Conservation (phyloP, 2,113 vertebrate species). For the Seriola dumerili region DNA sequence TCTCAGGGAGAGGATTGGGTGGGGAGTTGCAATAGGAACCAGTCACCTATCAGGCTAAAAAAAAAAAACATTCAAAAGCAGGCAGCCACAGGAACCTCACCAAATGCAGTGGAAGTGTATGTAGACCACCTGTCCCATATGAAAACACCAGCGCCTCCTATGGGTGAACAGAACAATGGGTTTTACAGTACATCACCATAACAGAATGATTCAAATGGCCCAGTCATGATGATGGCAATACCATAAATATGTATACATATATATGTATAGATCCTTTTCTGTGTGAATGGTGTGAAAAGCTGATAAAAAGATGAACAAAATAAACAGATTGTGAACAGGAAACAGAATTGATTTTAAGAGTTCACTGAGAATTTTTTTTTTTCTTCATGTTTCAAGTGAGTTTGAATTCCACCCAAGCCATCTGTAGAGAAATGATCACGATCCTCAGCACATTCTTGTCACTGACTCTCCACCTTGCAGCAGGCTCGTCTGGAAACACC, state of each 20-base stretch:
- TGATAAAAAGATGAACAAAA: slow-evolving; percentile 20
- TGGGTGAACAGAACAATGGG: slow-evolving; percentile 85
- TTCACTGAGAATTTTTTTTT: background rate
- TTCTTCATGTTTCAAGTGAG: slow-evolving; percentile 6
- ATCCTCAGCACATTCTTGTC: slow-evolving; percentile 16
- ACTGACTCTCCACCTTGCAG: slow-evolving; percentile 40
- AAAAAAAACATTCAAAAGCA: slow-evolving; percentile 76
- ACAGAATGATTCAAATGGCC: slow-evolving; percentile 67
- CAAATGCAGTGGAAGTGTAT: slow-evolving; percentile 86
- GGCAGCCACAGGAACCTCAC: slow-evolving; percentile 84
- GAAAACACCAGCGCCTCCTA: slow-evolving; percentile 89
- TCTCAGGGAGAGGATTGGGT: slow-evolving; percentile 54
- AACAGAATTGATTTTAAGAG: background rate
- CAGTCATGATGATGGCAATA: slow-evolving; percentile 59
- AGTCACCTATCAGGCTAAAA: slow-evolving; percentile 66
- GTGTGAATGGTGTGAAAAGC: slow-evolving; percentile 24
- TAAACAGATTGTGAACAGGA: background rate
- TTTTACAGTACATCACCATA: slow-evolving; percentile 80
- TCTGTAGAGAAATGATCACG: background rate
- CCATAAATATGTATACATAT: slow-evolving; percentile 42
- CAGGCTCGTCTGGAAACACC: slow-evolving; percentile 6
- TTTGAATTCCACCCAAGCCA: slow-evolving; percentile 27
- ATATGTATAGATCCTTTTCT: slow-evolving; percentile 19
- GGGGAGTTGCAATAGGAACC: slow-evolving; percentile 50
- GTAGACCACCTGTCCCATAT: slow-evolving; percentile 86